phyloP scores from a whole-genome alignment of 30 jellyfish, hydroid and myxozoan genomes.

The Hydractinia symbiolongicarpus region DNA sequence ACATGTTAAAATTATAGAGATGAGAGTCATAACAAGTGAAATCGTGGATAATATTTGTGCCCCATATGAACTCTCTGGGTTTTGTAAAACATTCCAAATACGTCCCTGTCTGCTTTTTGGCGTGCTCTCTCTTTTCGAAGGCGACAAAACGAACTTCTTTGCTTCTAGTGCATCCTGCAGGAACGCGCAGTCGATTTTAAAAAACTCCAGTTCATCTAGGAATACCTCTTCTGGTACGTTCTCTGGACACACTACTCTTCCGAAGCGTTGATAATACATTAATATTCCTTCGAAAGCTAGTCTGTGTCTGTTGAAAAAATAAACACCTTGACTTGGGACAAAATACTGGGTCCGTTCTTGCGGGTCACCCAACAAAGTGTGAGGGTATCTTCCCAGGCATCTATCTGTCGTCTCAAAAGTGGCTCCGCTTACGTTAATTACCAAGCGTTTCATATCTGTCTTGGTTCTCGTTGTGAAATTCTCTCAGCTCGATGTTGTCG shows the following conservation, averaged over 20 bases:
- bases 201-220: constrained; percentile 62
- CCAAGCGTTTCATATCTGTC: constrained; percentile 23
- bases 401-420: constrained; percentile 33
- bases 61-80: constrained; percentile 49
- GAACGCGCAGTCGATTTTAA: constrained; percentile 45
- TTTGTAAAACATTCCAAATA: constrained; percentile 43
- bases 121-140: neutral
- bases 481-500: too few species aligned
- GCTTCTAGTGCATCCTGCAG: constrained; percentile 44
- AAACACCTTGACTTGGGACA: constrained; percentile 33
- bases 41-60: constrained; percentile 48
- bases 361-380: constrained; percentile 73
- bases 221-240: constrained; percentile 89
- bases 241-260: constrained; percentile 65
- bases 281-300: constrained; percentile 76
- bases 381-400: constrained; percentile 51
- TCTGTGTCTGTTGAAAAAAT: constrained; percentile 73
- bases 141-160: constrained; percentile 42
- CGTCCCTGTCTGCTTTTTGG: neutral
- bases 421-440: constrained; percentile 67
- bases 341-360: constrained; percentile 39
- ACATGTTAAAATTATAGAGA: constrained; percentile 50
- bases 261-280: constrained; percentile 57
- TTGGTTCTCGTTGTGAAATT: too few species aligned
- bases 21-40: constrained; percentile 48